Conservation (phyloP, 2,888 invertebrate genomes). For the Notodonta ziczac region DNA sequence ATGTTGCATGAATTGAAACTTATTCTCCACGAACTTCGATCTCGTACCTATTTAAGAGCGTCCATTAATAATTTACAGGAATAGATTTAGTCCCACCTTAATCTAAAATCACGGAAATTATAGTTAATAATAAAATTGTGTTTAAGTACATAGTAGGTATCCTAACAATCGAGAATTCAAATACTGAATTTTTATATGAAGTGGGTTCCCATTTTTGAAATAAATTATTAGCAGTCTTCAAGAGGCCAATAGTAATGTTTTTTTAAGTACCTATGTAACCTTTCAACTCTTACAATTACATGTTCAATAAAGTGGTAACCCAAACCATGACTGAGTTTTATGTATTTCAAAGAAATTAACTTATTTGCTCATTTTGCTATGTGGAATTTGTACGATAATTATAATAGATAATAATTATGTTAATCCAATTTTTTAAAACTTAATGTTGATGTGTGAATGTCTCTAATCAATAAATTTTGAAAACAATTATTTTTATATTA, state of each 20-base stretch:
- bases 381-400: slow-evolving; percentile 67
- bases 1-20: slow-evolving; percentile 24
- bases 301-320: slow-evolving; percentile 20
- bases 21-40: slow-evolving; percentile 25
- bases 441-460: slow-evolving; percentile 84
- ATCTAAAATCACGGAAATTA: slow-evolving; percentile 1
- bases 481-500: slow-evolving; percentile 35
- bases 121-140: neutral
- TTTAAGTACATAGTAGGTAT: slow-evolving; percentile 2
- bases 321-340: slow-evolving; percentile 38
- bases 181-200: neutral
- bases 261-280: neutral
- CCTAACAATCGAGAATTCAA: neutral
- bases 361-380: slow-evolving; percentile 59
- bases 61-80: slow-evolving; percentile 3
- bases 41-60: slow-evolving; percentile 15
- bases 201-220: neutral
- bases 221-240: too few species aligned
- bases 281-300: neutral
- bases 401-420: slow-evolving; percentile 61
- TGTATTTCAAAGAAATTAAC: slow-evolving; percentile 32
- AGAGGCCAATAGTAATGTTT: too few species aligned
- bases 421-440: slow-evolving; percentile 70
- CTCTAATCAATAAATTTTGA: slow-evolving; percentile 82
- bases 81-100: slow-evolving; percentile 6